phyloP scores from a whole-genome alignment of 2,113 vertebrate genomes.

The Dipodomys merriami region DNA sequence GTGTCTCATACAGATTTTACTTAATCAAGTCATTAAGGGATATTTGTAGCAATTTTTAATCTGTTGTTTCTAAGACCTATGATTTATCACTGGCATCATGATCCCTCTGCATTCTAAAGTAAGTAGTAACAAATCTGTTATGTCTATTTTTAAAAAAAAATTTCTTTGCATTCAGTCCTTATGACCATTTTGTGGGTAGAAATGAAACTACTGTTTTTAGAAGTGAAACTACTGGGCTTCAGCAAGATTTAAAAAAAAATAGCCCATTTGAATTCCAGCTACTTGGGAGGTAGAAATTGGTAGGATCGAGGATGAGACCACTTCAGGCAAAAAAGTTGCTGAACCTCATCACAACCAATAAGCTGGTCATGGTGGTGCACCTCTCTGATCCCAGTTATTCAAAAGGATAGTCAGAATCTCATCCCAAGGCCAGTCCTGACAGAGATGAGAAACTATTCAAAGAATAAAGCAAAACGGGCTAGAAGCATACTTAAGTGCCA shows the following conservation, averaged over 20 bases:
- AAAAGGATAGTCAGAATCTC: too few relatives aligned
- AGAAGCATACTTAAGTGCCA: too few relatives aligned
- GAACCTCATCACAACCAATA: too few relatives aligned
- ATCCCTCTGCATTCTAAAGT: background rate
- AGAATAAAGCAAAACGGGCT: too few relatives aligned
- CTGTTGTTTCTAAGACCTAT: background rate
- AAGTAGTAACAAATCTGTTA: background rate
- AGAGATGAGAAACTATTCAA: too few relatives aligned
- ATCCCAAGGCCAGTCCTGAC: too few relatives aligned
- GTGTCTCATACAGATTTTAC: too few relatives aligned
- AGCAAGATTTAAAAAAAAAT: constrained; percentile 11
- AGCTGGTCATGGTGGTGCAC: too few relatives aligned
- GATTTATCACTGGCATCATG: background rate
- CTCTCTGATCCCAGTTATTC: too few relatives aligned
- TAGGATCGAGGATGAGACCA: background rate
- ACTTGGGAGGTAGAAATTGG: too few relatives aligned
- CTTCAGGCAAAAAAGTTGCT: too few relatives aligned
- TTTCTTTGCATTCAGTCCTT: background rate
- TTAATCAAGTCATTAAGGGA: constrained; percentile 6
- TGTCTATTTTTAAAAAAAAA: background rate
- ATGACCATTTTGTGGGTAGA: background rate
- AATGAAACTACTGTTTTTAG: background rate
- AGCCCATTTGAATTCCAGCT: background rate
- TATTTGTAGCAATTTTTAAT: constrained; percentile 21
- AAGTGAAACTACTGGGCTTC: background rate